Conservation (phyloP, 1,140 invertebrate species). For the Pseudomyrmex cubaensis region DNA sequence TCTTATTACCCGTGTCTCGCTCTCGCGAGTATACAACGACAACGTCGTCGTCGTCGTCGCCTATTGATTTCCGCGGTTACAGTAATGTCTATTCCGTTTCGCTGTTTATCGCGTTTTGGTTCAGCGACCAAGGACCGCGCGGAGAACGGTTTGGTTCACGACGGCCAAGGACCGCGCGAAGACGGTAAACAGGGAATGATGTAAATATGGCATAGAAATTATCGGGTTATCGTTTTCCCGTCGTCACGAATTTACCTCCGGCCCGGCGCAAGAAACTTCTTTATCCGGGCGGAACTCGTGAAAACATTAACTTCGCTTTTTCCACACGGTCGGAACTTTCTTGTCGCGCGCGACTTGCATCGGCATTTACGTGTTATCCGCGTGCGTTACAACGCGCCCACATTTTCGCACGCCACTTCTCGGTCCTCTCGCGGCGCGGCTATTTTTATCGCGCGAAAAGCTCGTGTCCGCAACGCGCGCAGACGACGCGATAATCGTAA, state of each 20-base stretch:
- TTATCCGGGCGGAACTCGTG: constrained; percentile 43
- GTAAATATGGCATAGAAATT: constrained; percentile 28
- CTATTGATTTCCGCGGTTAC: no score
- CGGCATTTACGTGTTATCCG: constrained; percentile 3
- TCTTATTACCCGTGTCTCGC: neutral
- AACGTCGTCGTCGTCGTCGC: no score
- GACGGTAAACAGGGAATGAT: constrained; percentile 8
- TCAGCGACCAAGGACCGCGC: neutral
- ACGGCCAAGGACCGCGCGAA: neutral
- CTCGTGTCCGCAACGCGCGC: neutral
- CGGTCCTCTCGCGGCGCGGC: neutral
- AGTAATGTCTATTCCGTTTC: no score
- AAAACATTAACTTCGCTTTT: constrained; percentile 65
- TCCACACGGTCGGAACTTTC: constrained; percentile 44
- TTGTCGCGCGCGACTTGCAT: constrained; percentile 24
- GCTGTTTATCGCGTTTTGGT: neutral
- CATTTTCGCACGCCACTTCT: neutral
- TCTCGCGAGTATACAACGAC: no score
- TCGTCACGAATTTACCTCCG: constrained; percentile 42
- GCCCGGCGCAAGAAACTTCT: constrained; percentile 30
- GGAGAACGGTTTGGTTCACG: no score
- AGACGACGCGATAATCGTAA: constrained; percentile 25
- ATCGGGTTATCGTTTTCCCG: constrained; percentile 6
- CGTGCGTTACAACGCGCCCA: constrained; percentile 14
- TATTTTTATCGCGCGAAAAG: constrained; percentile 51